Conservation (phyloP, 2,888 invertebrate species). For the Parnassius mnemosyne region DNA sequence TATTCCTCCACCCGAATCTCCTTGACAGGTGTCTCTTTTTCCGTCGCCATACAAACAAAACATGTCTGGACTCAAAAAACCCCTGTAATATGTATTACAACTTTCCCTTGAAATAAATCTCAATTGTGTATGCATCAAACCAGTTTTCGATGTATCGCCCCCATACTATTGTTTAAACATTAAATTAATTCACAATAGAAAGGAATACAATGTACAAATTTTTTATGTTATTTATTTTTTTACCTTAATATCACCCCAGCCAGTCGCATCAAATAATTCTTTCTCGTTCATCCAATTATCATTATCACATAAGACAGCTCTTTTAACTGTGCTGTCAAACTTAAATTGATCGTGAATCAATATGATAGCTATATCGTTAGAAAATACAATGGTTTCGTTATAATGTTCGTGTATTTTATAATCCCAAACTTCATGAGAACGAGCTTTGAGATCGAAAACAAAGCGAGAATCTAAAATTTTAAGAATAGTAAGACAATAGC, state of each 20-base stretch:
- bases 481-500: neutral
- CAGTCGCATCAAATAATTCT: constrained; percentile 42
- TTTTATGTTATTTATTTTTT: neutral
- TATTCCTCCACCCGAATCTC: constrained; percentile 47
- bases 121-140: constrained; percentile 34
- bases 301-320: constrained; percentile 35
- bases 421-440: constrained; percentile 39
- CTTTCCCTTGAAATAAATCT: constrained; percentile 32
- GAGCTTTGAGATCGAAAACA: constrained; percentile 33
- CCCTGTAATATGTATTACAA: constrained; percentile 34
- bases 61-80: constrained; percentile 38
- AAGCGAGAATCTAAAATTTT: constrained; percentile 38
- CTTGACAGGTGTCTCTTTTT: constrained; percentile 42
- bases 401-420: constrained; percentile 40
- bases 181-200: neutral
- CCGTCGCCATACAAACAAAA: constrained; percentile 47
- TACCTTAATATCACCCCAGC: constrained; percentile 47
- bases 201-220: neutral
- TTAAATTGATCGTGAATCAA: constrained; percentile 38
- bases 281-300: constrained; percentile 40
- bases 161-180: constrained; percentile 31
- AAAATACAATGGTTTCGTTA: constrained; percentile 33
- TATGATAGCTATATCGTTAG: constrained; percentile 43
- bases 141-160: constrained; percentile 28
- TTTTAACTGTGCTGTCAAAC: constrained; percentile 34